These are phyloP conservation scores for Philopotamus ludificatus DNA, from an alignment of 1,140 invertebrate genomes.

Conservation along the genomic window DNA sequence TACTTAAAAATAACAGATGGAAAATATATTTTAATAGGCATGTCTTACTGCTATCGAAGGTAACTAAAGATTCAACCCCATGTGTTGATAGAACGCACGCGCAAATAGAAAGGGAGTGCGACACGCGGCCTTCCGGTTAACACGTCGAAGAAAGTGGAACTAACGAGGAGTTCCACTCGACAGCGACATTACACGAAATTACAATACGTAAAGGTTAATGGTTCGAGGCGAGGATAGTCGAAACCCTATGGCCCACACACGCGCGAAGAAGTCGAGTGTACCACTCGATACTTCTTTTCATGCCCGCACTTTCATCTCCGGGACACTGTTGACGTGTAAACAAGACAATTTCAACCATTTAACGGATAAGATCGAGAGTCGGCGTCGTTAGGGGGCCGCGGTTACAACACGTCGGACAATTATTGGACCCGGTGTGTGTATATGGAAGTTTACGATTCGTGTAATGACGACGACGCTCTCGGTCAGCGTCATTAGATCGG, in stretches of 20 bases:
- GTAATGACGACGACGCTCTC: too few species aligned
- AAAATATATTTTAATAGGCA: too few species aligned
- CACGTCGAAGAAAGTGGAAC: slow-evolving; percentile 15
- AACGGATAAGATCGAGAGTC: not conserved
- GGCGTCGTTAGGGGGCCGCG: too few species aligned
- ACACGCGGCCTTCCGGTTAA: not conserved
- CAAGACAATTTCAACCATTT: not conserved
- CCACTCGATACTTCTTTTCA: not conserved
- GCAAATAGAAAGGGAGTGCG: not conserved
- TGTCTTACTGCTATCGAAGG: too few species aligned
- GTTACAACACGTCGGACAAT: too few species aligned
- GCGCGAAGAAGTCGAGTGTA: not conserved
- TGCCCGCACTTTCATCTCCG: not conserved
- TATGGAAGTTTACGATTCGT: too few species aligned
- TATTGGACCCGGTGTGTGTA: too few species aligned
- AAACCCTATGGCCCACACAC: not conserved
- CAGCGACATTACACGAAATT: slow-evolving; percentile 21
- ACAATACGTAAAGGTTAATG: slow-evolving; percentile 20
- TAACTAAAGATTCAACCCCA: too few species aligned
- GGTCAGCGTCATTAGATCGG: too few species aligned
- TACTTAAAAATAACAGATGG: too few species aligned
- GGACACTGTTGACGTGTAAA: not conserved
- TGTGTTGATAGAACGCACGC: too few species aligned
- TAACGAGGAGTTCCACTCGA: slow-evolving; percentile 16
- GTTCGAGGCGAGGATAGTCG: not conserved